Base-by-base conservation (phyloP, 64 coral and sea anemone genomes). In the Catalaphyllia jardinei region DNA sequence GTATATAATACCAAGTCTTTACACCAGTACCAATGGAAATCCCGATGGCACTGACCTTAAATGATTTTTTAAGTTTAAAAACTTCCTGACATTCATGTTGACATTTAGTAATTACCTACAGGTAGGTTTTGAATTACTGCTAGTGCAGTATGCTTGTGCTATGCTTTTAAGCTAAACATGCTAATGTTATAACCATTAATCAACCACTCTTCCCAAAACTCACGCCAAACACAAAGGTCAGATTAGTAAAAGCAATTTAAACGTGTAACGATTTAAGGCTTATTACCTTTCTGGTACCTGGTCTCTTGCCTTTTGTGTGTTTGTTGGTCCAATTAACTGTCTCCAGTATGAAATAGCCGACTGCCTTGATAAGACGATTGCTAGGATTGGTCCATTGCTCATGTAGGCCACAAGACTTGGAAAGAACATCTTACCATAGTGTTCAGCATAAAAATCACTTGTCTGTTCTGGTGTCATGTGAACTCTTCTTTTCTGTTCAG, bases 401-500 rank as follows among this genome's bases (percentile, higher is more conserved):
- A 99, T 99, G 29, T 99, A 99, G 4, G 97, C 97, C 28, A 99
- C 97, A 77, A 99, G 88, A 86, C 97, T 99, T 69, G 97, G 97
- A 64, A 99, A 99, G 74, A 99, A 99, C 94, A 99, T 99, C 55
- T 99, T 99, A 20, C 97, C 97, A 91, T 99, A 99, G 79, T 99
- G 97, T 65, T 99, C 97, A 75, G 97, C 97, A 79, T 99, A 99
- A 78, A 99, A 99, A 86, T 99, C 97, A 88, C 97, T 99, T 8
- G 97, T 99, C 86, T 99, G 97, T 57, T 99, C 97, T 20, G 97
- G 97, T 20, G 97, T 99, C 52, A 99, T 92, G 75, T 99, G 94
- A 28, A 95, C 97, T 91, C 91, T 67, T 80, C 97, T 92, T 89
- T 95, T 99, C 97, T 99, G 71, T 87, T 69, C 22, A 27, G 65